These are phyloP conservation scores for Ictalurus furcatus DNA, from an alignment of 2,113 vertebrate species.

Conservation along the genomic window DNA sequence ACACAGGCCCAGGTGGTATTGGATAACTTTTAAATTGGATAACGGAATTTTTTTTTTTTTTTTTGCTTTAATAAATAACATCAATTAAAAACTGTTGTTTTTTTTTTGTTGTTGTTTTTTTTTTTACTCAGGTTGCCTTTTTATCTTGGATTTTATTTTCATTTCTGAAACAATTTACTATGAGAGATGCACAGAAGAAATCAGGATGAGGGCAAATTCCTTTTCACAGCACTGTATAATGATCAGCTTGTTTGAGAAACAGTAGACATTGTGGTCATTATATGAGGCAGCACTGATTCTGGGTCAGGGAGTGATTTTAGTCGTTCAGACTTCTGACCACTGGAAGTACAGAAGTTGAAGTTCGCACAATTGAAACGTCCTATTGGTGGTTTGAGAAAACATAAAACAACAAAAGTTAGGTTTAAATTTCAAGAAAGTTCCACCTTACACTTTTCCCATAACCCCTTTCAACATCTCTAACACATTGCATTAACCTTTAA, in stretches of 20 bases:
- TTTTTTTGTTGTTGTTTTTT: too few relatives aligned
- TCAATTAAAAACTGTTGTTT: too few relatives aligned
- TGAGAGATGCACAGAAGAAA: too few relatives aligned
- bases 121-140: too few relatives aligned
- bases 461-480: constrained; percentile 29
- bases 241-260: constrained; percentile 14
- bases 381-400: not conserved
- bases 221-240: constrained; percentile 14
- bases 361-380: not conserved
- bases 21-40: too few relatives aligned
- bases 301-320: not conserved
- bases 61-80: too few relatives aligned
- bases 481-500: constrained; percentile 21
- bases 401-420: not conserved
- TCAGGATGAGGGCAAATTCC: too few relatives aligned
- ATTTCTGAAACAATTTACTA: too few relatives aligned
- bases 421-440: not conserved
- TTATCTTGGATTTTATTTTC: too few relatives aligned
- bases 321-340: not conserved
- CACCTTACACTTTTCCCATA: constrained; percentile 33
- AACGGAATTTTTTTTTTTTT: too few relatives aligned
- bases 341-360: not conserved
- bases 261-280: not conserved
- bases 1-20: too few relatives aligned
- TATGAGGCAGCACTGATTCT: not conserved